A percentile compares a stretch with the other conserved stretches of the same genome.
Conservation (phyloP, 2,113 vertebrate species). For the Spermophilus dauricus region DNA sequence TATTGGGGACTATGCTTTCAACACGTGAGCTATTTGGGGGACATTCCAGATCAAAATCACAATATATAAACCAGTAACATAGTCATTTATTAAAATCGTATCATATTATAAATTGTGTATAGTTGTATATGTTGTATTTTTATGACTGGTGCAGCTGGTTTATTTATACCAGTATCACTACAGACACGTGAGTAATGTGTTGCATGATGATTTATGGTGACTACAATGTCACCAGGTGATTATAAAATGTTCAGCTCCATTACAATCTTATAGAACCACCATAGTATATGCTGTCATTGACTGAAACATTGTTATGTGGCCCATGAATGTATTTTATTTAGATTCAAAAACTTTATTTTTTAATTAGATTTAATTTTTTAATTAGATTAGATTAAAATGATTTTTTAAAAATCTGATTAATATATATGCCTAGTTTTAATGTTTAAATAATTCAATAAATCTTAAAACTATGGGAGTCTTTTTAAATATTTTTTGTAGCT, state of each 20-base stretch:
- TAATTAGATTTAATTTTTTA: too few species aligned
- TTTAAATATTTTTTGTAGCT: too few species aligned
- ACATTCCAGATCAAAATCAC: too few species aligned
- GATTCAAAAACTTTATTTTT: too few species aligned
- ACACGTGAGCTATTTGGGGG: too few species aligned
- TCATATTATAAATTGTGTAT: background rate
- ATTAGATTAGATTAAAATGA: too few species aligned
- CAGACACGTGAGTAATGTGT: background rate
- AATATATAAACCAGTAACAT: background rate
- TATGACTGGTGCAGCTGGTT: background rate
- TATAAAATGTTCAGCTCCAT: background rate
- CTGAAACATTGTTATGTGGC: background rate
- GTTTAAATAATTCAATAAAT: constrained; percentile 2
- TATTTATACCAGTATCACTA: background rate
- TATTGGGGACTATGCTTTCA: too few species aligned
- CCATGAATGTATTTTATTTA: background rate
- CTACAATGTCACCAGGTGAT: background rate
- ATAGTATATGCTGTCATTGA: background rate
- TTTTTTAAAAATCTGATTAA: background rate
- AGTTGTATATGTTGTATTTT: background rate
- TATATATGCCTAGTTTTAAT: background rate
- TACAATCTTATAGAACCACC: background rate
- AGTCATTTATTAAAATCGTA: background rate
- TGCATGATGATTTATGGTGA: background rate
- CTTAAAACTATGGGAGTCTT: background rate